Base-by-base conservation (phyloP, 2,888 invertebrate species). In the Drosophila ochracea region DNA sequence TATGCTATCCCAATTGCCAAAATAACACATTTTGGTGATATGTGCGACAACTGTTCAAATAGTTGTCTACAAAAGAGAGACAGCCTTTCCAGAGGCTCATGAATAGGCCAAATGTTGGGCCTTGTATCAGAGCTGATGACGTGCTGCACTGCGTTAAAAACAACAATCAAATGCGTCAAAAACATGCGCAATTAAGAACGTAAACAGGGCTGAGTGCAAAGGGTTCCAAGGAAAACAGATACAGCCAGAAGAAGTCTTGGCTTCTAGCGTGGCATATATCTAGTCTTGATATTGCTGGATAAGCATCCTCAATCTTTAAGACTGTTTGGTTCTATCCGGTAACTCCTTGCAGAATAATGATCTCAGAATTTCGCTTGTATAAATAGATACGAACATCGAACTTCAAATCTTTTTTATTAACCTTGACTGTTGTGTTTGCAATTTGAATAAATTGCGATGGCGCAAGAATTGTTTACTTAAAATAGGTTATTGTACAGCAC, bases 41-140 rank as follows among this genome's bases (percentile, higher is more conserved):
- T 30, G 33, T 25, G 16, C 25, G 47, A 55, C 90, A 90, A 75
- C 90, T 85, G 85, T 76, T 67, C 73, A 82, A 85, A 85, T 59
- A 85, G 35, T 33, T 43, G 58, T 50, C 57, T 68, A 74, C 60
- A 78, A 68, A 55, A 58, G 9, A 39, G 25, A 63, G 37, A 37
- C 35, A 39, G 30, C 39, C 43, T 33, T 49, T 53, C 65, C 30
- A 71, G 53, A 66, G 39, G 47, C 16, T 47, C 47, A 61, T 62
- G 39, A 64, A 52, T 57, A 37, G 16, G 25, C 50, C 63, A 52
- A 31, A 21, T 25, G 25, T 25, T 47, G 59, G 59, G 53, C 71
- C 84, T 82, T 78, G 72, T 37, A 49, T n/a, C 41, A 30, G n/a
- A 47, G 7, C 37, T 21, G 25, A n/a, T 76, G 80, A 80, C 72